These are phyloP conservation scores for Strix aluco DNA, from an alignment of 2,113 vertebrate species.

Conservation along the genomic window DNA sequence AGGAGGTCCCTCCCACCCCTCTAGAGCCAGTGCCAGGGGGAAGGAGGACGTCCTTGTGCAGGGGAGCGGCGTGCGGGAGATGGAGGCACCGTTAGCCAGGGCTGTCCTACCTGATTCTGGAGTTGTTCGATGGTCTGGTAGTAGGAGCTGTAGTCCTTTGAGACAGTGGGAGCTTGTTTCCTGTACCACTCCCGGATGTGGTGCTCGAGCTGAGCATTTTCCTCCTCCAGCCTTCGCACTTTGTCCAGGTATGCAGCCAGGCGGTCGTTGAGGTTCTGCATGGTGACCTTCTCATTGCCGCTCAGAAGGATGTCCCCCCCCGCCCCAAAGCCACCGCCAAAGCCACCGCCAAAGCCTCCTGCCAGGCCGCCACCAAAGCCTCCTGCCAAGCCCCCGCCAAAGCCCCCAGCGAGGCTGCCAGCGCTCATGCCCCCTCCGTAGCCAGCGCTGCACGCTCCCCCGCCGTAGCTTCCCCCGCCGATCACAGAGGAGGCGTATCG, in stretches of 20 bases:
- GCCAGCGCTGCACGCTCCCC: background rate
- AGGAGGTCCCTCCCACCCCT: background rate
- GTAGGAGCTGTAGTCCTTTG: conserved; percentile 73
- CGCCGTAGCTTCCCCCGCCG: background rate
- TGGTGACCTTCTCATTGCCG: conserved; percentile 70
- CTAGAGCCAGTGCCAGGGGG: background rate
- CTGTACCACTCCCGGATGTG: conserved; percentile 76
- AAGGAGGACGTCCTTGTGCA: background rate
- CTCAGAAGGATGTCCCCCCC: conserved; percentile 61
- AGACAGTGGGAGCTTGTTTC: conserved; percentile 41
- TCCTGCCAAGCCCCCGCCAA: background rate
- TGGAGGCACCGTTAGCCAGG: accelerated
- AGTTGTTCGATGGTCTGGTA: conserved; percentile 73
- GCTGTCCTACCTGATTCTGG: conserved; percentile 58
- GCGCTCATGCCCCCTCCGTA: background rate
- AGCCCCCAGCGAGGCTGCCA: background rate
- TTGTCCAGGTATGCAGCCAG: conserved; percentile 73
- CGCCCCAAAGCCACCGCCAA: background rate
- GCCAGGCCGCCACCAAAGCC: background rate
- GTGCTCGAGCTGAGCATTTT: conserved; percentile 70
- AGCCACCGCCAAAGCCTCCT: background rate
- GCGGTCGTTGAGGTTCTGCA: conserved; percentile 77
- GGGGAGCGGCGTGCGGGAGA: background rate
- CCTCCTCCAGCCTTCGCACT: conserved; percentile 72
- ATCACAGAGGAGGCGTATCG: background rate